Conservation (phyloP, 2,888 invertebrate species). For the Eupeodes luniger region DNA sequence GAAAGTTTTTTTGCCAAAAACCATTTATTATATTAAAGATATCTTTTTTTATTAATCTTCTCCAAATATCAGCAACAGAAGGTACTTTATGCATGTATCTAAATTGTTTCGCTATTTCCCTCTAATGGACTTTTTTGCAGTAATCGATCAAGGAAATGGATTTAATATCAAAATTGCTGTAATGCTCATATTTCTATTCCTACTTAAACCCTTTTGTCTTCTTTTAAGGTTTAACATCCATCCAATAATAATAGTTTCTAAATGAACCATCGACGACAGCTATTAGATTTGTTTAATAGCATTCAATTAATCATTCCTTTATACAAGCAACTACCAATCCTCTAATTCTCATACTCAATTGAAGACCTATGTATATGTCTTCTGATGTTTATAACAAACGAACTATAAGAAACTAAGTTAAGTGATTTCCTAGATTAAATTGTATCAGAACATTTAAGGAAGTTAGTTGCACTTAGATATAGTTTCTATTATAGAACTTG, state of each 20-base stretch:
- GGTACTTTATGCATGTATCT: too few relatives aligned
- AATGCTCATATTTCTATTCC: slow-evolving; percentile 5
- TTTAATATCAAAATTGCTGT: slow-evolving; percentile 7
- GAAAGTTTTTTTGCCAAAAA: too few relatives aligned
- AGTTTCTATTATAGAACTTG: slow-evolving; percentile 34
- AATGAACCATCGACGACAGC: slow-evolving; percentile 39
- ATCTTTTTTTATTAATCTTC: too few relatives aligned
- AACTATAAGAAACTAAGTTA: neutral
- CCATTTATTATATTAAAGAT: too few relatives aligned
- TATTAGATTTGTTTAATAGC: slow-evolving; percentile 40
- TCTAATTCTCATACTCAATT: slow-evolving; percentile 1
- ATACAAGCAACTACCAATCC: too few relatives aligned
- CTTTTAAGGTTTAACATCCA: too few relatives aligned
- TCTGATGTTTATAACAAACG: neutral
- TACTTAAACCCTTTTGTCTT: neutral
- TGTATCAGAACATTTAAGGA: slow-evolving; percentile 34
- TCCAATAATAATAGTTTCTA: slow-evolving; percentile 17
- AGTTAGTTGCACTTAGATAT: slow-evolving; percentile 8
- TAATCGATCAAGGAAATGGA: slow-evolving; percentile 40
- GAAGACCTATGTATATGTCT: neutral
- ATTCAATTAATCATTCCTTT: slow-evolving; percentile 40
- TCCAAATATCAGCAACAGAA: too few relatives aligned
- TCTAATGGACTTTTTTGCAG: neutral
- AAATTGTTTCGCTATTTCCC: too few relatives aligned
- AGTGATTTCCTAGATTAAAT: neutral